Evolutionary conservation across 2,797 vertebrate genomes (phyloP), one percentile per base, ranked within the genome.

Genomic region (Pogoniulus pusillus): DNA sequence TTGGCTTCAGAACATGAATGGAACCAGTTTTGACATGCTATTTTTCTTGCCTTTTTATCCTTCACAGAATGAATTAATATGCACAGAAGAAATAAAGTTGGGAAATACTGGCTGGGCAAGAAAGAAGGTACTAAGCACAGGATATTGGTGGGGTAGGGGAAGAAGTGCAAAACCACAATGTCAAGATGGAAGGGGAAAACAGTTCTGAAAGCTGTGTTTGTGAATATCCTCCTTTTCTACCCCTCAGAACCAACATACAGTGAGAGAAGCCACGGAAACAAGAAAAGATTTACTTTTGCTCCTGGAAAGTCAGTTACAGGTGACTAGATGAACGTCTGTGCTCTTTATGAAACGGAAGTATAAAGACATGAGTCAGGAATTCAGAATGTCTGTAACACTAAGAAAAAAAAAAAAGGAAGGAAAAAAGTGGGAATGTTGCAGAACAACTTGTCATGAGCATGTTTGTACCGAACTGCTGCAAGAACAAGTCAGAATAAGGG

Each of bases 391-490:
- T 74, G 7, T 32, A 54, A 37, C 19, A 47, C 26, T 47, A 8
- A 30, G 55, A 71, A 30, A 4, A 18, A 8, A 73, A n/a, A 51
- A 72, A 24, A 49, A 24, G 65, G 71, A 71, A 43, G 37, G 54
- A n/a, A 4, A 16, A n/a, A 54, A 73, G 6, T 22, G 10, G 29
- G 32, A 71, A 79, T 10, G 29, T 11, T 82, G 64, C 39, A 79
- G 60, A 73, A 82, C 30, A 71, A 74, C 4, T 7, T 71, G 37
- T 9, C 27, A 9, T 16, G 4, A 85, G 47, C 0, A 0, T 16
- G 16, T 72, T 58, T 71, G 18, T 32, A 39, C 5, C 39, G 29
- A 85, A 68, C 10, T 71, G 15, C 34, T 71, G 24, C 37, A 74
- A 74, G 18, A 79, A 77, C 32, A 85, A 47, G 54, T 64, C 19